Percentiles rank a stretch among this genome's conserved stretches.
Evolutionary conservation across 1,140 invertebrate species (phyloP).

Genomic region (Scaptomyza hsui): DNA sequence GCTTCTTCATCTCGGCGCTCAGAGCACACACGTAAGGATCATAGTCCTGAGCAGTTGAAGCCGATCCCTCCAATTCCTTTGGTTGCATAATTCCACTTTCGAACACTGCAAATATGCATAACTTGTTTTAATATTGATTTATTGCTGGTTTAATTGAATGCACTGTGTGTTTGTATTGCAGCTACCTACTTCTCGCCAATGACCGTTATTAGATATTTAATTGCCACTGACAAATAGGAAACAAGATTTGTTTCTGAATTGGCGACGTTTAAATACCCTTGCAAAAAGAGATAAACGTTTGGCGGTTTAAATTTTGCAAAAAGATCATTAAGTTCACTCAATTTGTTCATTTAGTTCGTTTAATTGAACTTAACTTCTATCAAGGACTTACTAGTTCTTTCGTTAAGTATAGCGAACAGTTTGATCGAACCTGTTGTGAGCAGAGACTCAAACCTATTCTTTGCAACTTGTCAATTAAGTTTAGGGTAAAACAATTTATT

Average conservation of each 20-base stretch:
- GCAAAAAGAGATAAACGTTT: conserved; percentile 3
- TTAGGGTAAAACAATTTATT: conserved; percentile 24
- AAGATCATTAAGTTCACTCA: too few relatives aligned
- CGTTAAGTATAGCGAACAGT: too few relatives aligned
- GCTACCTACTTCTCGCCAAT: not conserved
- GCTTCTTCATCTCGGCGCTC: conserved; percentile 79
- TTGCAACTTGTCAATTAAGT: too few relatives aligned
- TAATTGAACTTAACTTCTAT: too few relatives aligned
- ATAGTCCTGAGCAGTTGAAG: conserved; percentile 50
- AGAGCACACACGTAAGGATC: conserved; percentile 76
- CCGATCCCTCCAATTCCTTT: conserved; percentile 60
- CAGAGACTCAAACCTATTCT: too few relatives aligned
- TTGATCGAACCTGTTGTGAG: too few relatives aligned
- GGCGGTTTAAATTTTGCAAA: too few relatives aligned
- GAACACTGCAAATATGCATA: conserved; percentile 62
- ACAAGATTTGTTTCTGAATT: not conserved
- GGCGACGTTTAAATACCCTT: not conserved
- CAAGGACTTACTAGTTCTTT: too few relatives aligned
- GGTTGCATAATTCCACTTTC: conserved; percentile 78
- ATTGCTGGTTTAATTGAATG: too few relatives aligned
- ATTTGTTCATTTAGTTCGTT: too few relatives aligned
- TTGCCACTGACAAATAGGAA: conserved; percentile 6
- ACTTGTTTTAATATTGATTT: not conserved
- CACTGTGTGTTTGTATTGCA: too few relatives aligned
- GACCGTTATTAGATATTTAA: conserved; percentile 33